Percentiles rank a stretch among this genome's conserved stretches.
Evolutionary conservation across 2,113 vertebrate genomes (phyloP).

Genomic region (Actinemys pallida): DNA sequence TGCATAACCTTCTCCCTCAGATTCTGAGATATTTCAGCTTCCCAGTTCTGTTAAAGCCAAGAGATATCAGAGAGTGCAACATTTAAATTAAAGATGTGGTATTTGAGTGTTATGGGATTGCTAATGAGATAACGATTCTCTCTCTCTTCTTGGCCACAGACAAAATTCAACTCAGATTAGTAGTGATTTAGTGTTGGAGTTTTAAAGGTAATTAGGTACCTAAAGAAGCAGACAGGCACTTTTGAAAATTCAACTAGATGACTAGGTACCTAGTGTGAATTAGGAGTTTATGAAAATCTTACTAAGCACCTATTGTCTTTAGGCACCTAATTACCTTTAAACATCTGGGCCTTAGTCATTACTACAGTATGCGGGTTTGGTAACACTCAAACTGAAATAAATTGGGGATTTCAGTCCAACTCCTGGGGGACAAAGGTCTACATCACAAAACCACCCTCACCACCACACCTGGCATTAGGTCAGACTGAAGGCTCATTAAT

Average conservation of each 20-base stretch:
- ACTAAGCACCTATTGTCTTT: background rate
- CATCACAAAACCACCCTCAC: background rate
- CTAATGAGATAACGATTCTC: background rate
- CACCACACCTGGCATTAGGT: background rate
- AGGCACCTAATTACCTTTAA: background rate
- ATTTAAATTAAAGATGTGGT: background rate
- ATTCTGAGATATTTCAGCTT: background rate
- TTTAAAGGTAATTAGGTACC: background rate
- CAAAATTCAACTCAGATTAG: background rate
- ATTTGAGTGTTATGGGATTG: slow-evolving; percentile 13
- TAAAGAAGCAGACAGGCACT: background rate
- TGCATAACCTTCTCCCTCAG: slow-evolving; percentile 20
- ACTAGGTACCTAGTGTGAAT: background rate
- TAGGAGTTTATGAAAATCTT: background rate
- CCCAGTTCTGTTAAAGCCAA: slow-evolving; percentile 1
- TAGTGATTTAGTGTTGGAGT: background rate
- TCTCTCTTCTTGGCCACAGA: background rate
- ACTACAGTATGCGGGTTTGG: background rate
- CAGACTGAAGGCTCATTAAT: background rate
- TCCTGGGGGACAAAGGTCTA: background rate
- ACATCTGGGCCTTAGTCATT: background rate
- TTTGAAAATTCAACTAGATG: background rate
- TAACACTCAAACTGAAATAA: background rate
- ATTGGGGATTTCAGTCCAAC: background rate
- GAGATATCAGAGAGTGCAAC: background rate